These are phyloP conservation scores for Trogon surrucura DNA, from an alignment of 2,113 vertebrate species.

Conservation along the genomic window DNA sequence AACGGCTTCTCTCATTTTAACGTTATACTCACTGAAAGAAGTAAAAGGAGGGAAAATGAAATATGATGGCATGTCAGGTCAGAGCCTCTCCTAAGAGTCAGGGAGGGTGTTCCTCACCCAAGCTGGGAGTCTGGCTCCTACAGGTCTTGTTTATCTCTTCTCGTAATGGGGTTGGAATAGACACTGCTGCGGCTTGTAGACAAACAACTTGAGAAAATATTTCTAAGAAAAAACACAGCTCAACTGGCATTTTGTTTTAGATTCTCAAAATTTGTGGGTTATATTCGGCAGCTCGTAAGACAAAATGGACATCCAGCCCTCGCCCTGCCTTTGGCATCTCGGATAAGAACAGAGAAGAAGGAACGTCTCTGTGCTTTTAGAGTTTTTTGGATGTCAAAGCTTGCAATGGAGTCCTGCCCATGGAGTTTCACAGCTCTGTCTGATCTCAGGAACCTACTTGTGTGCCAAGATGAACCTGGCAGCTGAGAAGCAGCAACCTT, in stretches of 20 bases:
- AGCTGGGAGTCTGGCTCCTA: not conserved
- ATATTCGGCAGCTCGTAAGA: accelerated
- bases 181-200: not conserved
- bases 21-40: not conserved
- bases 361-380: not conserved
- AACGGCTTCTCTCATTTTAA: not conserved
- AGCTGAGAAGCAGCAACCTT: not conserved
- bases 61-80: not conserved
- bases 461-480: not conserved
- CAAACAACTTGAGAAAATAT: not conserved
- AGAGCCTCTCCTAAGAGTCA: not conserved
- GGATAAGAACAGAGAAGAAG: not conserved
- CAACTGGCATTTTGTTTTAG: not conserved
- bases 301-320: not conserved
- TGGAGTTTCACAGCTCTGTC: not conserved
- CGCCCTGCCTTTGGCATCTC: accelerated
- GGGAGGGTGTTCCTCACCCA: not conserved
- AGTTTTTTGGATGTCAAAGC: not conserved
- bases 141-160: not conserved
- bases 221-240: not conserved
- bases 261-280: not conserved
- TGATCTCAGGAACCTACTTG: not conserved
- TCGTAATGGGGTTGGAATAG: not conserved
- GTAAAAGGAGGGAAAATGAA: not conserved
- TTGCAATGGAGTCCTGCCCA: not conserved